Conservation (phyloP, 2,888 invertebrate genomes). For the Tipula lateralis region DNA sequence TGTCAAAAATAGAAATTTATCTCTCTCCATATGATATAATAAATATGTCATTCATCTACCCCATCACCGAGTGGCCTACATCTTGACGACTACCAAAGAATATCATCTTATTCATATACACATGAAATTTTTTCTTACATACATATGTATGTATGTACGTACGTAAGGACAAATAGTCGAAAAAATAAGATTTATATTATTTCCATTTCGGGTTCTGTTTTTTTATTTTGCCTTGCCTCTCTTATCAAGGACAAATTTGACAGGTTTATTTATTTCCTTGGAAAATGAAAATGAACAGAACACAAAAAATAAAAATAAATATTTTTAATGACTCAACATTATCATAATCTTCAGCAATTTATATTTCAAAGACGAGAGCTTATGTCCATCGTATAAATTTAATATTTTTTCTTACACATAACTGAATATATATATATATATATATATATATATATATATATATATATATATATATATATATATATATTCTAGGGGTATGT, state of each 20-base stretch:
- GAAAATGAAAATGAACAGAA: slow-evolving; percentile 24
- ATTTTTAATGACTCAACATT: slow-evolving; percentile 24
- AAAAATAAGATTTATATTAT: slow-evolving; percentile 11
- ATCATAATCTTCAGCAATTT: slow-evolving; percentile 24
- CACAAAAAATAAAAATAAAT: not conserved
- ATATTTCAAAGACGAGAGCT: not conserved
- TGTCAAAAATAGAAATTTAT: not conserved
- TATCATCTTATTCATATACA: not conserved
- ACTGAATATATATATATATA: not conserved
- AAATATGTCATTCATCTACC: slow-evolving; percentile 14
- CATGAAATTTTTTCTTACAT: not conserved
- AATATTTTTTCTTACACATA: not conserved
- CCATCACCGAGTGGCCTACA: not conserved
- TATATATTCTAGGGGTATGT: not conserved
- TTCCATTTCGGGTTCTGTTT: not conserved
- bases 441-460: not conserved
- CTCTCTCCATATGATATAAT: not conserved
- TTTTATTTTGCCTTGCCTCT: slow-evolving; percentile 5
- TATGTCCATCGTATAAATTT: slow-evolving; percentile 12
- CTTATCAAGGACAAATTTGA: slow-evolving; percentile 19
- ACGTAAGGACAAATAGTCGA: not conserved
- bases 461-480: not conserved
- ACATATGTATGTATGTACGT: not conserved
- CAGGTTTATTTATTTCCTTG: slow-evolving; percentile 19
- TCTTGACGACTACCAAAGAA: not conserved